A percentile compares a stretch with the other conserved stretches of the same genome.
Conservation (phyloP, 2,888 invertebrate genomes). For the Plagiodera versicolora region DNA sequence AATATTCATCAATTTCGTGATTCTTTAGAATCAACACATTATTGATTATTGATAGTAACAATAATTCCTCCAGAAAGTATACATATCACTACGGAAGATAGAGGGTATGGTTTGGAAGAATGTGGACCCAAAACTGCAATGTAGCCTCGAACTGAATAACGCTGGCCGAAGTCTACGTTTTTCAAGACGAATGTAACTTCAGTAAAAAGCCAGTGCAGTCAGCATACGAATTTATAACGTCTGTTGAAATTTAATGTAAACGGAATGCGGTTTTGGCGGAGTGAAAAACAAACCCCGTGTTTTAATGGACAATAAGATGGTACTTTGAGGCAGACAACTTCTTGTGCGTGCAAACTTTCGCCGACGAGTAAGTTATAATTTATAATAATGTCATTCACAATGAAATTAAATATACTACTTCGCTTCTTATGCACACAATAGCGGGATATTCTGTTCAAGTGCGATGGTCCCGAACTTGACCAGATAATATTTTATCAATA, state of each 20-base stretch:
- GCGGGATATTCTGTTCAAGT: background rate
- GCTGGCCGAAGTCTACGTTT: slow-evolving; percentile 1
- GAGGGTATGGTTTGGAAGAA: too few relatives aligned
- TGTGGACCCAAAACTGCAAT: background rate
- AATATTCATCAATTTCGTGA: too few relatives aligned
- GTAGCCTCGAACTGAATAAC: background rate
- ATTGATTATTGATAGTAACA: too few relatives aligned
- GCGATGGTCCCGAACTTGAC: background rate
- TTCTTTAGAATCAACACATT: too few relatives aligned
- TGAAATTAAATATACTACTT: slow-evolving; percentile 48
- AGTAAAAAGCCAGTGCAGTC: slow-evolving; percentile 34
- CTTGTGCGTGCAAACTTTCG: slow-evolving; percentile 43
- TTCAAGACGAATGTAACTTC: slow-evolving; percentile 14
- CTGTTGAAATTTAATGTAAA: slow-evolving; percentile 50
- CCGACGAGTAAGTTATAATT: slow-evolving; percentile 52
- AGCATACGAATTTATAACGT: slow-evolving; percentile 49
- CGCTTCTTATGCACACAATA: slow-evolving; percentile 11
- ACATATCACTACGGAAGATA: too few relatives aligned
- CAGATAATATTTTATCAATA: background rate
- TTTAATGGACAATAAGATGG: slow-evolving; percentile 53
- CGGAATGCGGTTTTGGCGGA: slow-evolving; percentile 50
- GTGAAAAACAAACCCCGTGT: slow-evolving; percentile 52
- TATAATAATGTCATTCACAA: slow-evolving; percentile 50
- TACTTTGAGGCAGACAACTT: slow-evolving; percentile 52
- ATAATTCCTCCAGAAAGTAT: too few relatives aligned